A percentile compares a stretch with the other conserved stretches of the same genome.
Evolutionary conservation across 2,888 invertebrate genomes (phyloP).

Genomic region (Lydus trimaculatus): DNA sequence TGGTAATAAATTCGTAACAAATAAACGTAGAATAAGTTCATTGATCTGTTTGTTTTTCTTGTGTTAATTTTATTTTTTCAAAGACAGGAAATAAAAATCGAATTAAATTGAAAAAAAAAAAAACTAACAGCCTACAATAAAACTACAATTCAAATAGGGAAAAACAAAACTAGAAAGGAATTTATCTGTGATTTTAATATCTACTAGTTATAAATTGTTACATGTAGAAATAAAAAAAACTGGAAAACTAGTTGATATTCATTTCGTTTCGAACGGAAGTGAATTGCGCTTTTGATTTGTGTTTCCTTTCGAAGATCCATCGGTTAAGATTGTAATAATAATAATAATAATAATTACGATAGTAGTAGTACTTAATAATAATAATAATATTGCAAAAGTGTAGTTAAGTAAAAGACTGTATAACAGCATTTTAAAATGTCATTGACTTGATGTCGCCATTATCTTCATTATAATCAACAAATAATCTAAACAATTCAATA

Average conservation of each 20-base stretch:
- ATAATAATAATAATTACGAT: neutral
- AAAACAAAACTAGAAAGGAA: neutral
- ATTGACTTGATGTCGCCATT: neutral
- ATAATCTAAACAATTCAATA: neutral
- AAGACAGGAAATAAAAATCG: neutral
- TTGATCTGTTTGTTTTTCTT: neutral
- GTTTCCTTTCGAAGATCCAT: constrained; percentile 38
- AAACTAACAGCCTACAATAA: neutral
- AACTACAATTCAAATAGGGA: neutral
- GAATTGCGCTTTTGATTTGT: constrained; percentile 41
- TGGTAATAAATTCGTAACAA: no score
- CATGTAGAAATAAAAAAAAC: neutral
- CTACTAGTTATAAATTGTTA: neutral
- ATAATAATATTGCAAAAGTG: neutral
- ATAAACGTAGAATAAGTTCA: neutral
- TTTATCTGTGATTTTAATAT: neutral
- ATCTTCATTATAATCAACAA: neutral
- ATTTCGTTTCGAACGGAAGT: constrained; percentile 38
- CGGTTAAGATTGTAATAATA: constrained; percentile 22
- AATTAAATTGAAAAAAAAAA: neutral
- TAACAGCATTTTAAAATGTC: neutral
- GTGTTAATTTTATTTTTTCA: no score
- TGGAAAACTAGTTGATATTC: constrained; percentile 39
- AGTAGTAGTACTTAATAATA: no score
- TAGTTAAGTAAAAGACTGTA: neutral